Evolutionary conservation across 92 coral and sea anemone species (phyloP).

Genomic region (Virgularia gustaviana): DNA sequence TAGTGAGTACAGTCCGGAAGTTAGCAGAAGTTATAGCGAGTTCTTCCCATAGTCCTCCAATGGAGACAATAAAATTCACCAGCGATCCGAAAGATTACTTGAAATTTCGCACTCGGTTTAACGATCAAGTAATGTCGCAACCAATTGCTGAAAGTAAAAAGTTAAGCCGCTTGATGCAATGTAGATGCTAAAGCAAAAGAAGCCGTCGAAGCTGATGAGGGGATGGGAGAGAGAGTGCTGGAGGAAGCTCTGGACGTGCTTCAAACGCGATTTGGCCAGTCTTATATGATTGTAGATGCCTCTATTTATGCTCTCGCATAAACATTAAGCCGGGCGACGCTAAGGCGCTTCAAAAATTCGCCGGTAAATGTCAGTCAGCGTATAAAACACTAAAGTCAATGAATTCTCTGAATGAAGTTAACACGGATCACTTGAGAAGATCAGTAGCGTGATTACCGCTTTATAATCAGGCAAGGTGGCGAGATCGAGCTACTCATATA

Average conservation of each 20-base stretch:
- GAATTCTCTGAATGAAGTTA: neutral
- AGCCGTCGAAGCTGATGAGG: neutral
- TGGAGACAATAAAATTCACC: too few relatives aligned
- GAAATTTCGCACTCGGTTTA: neutral
- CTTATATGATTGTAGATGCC: slow-evolving; percentile 4
- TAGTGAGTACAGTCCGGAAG: too few relatives aligned
- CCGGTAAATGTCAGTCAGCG: neutral
- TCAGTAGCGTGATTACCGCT: neutral
- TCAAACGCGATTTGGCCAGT: neutral
- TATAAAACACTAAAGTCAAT: neutral
- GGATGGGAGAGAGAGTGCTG: neutral
- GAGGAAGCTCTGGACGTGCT: neutral
- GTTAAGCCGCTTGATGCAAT: neutral
- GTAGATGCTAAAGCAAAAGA: neutral
- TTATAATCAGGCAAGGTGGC: neutral
- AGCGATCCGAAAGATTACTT: neutral
- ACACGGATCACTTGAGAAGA: neutral
- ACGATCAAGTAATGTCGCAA: neutral
- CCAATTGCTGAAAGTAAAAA: neutral
- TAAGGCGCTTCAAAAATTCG: neutral
- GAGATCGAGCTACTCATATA: neutral
- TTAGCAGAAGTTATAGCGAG: too few relatives aligned
- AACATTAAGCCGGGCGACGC: neutral
- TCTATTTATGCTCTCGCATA: neutral
- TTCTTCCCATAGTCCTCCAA: too few relatives aligned